Evolutionary conservation across 1,140 invertebrate genomes (phyloP).

Genomic region (Drosophila pruinosa): DNA sequence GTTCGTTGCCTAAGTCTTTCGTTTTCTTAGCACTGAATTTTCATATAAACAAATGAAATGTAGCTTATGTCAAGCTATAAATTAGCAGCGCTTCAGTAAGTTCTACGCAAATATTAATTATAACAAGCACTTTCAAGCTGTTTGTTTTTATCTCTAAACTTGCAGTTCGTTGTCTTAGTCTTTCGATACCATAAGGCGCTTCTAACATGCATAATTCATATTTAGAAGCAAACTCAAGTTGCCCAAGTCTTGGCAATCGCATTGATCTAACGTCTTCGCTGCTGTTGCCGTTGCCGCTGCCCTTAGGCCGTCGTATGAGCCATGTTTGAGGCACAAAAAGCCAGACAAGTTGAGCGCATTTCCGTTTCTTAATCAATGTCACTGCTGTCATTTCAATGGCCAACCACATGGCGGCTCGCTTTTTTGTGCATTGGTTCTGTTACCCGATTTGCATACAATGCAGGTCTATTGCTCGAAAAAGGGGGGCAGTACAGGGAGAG

Average conservation of each 20-base stretch:
- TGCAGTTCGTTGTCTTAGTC: not conserved
- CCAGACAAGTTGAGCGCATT: slow-evolving; percentile 64
- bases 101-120: not conserved
- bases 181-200: not conserved
- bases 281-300: not conserved
- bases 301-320: not conserved
- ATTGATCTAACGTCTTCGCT: slow-evolving; percentile 34
- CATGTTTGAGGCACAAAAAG: slow-evolving; percentile 25
- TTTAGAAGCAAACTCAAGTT: slow-evolving; percentile 31
- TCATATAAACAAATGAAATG: too few relatives aligned
- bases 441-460: slow-evolving; percentile 73
- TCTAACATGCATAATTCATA: slow-evolving; percentile 39
- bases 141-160: too few relatives aligned
- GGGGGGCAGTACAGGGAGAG: not conserved
- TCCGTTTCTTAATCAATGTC: slow-evolving; percentile 77
- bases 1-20: slow-evolving; percentile 20
- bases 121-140: not conserved
- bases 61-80: not conserved
- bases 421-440: slow-evolving; percentile 57
- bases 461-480: not conserved
- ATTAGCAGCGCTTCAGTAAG: not conserved
- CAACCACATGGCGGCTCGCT: slow-evolving; percentile 55
- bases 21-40: not conserved
- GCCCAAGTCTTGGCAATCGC: slow-evolving; percentile 34
- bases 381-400: slow-evolving; percentile 53